Base-by-base conservation (phyloP, 2,888 invertebrate species). In the Drosophila engyochracea region DNA sequence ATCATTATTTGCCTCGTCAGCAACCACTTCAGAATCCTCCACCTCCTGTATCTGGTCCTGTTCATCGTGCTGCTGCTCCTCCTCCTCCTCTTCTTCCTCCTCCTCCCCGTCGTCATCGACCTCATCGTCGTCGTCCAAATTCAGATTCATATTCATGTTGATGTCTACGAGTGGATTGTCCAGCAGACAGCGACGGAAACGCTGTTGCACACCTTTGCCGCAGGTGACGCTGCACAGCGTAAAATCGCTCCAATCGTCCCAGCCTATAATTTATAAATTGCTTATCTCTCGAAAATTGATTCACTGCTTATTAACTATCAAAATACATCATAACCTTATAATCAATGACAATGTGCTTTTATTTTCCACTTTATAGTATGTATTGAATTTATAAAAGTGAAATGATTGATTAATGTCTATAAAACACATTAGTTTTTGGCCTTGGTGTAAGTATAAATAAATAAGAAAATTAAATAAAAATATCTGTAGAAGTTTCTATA, bases 181-280 rank as follows among this genome's bases (percentile, higher is more conserved):
- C 63, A 93, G 83, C 52, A 93, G 89, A 75, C 93, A 93, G 60
- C 93, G 92, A 1, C 93, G 92, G 84, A 93, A 93, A 39, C 93
- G 92, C 67, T 93, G 93, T 70, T 93, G 93, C 30, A 93, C 93
- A 76, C 93, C 93, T 91, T 93, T 93, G 70, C 93, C 93, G 71
- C 93, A 93, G 75, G 93, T 92, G 57, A 93, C 93, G 78, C 93
- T 93, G 85, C 93, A 93, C 33, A 93, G 80, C 74, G 93, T 93
- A 78, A 93, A 93, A 82, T 93, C 93, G 71, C 93, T 93, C 93
- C 93, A 93, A 84, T 92, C 91, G 72, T 93, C 93, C 93, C 93
- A 93, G 67, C 93, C 93, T 93, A 79, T 47, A 81, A 85, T 74
- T 76, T 64, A 74, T 65, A 59, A 76, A 55, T 39, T 37, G 41